Evolutionary conservation across 2,797 vertebrate genomes (phyloP).

Genomic region (Acropternis orthonyx): DNA sequence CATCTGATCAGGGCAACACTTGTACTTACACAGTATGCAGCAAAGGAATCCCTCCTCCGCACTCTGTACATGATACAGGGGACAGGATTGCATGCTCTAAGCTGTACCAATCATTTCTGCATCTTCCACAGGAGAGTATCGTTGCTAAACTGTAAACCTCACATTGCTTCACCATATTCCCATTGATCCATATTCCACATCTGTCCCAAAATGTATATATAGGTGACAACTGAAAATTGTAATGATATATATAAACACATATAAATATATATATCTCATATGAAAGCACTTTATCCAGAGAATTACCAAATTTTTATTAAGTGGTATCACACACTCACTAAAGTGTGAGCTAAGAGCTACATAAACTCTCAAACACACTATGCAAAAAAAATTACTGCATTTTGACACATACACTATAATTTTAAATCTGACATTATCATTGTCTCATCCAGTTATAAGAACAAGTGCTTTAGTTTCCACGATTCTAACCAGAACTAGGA

Average conservation of each 20-base stretch:
- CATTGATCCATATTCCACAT: background rate
- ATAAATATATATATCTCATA: background rate
- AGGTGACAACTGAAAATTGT: background rate
- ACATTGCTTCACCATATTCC: background rate
- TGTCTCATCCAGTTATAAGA: background rate
- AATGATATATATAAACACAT: rapidly evolving
- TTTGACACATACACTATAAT: background rate
- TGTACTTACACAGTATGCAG: background rate
- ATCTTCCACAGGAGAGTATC: background rate
- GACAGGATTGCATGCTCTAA: background rate
- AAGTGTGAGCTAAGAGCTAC: background rate
- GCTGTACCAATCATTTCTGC: background rate
- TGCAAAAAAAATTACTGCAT: background rate
- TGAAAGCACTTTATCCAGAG: background rate
- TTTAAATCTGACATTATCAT: background rate
- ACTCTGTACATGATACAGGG: background rate
- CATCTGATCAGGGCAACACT: background rate
- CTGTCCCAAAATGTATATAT: background rate
- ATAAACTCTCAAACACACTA: background rate
- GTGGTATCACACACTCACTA: background rate
- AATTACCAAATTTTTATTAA: background rate
- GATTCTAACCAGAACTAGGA: background rate
- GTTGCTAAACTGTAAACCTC: background rate
- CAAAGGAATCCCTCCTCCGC: background rate
- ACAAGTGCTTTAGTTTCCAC: background rate